Evolutionary conservation across 2,113 vertebrate genomes (phyloP), one percentile per base, ranked within the genome.

Genomic region (Zingel zingel): DNA sequence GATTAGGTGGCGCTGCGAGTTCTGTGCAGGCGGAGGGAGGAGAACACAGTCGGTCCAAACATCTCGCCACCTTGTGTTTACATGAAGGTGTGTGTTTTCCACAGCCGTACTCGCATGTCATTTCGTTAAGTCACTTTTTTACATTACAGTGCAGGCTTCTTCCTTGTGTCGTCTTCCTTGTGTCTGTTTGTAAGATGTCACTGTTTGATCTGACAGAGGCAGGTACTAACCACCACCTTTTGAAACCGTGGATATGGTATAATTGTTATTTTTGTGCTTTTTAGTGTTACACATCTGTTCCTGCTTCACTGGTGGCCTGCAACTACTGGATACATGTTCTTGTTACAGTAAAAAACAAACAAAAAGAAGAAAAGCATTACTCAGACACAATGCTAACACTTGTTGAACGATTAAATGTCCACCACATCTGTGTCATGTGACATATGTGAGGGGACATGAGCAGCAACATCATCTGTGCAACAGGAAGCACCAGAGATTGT

Each of bases 1-100:
- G 93, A 95, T 96, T 95, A 95, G 94, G 89, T 86, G 73, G 80
- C 48, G 84, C 91, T 93, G 90, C 71, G 75, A 82, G 89, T 88
- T 87, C 84, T 57, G 86, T 45, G 66, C 77, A 76, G 77, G 75
- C 74, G 66, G 61, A 65, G 67, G 83, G 83, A 56, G 77, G 67
- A 64, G 57, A 43, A 81, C 23, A 13, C 50, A 81, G 67, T 78
- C 62, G 67, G 62, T 51, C 73, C 88, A 83, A 86, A 88, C 85
- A 67, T 82, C 79, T 89, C 48, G 21, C 71, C 81, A 82, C 82
- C 83, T 83, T 50, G 80, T 85, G 89, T 85, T 90, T 83, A 79
- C 59, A 25, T 9, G 27, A 47, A 86, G 56, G 59, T 82, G 74
- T 86, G 45, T 79, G 58, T 75, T 66, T 61, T 65, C 61, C 1